Conservation (phyloP, 2,888 invertebrate species). For the Idaea aversata region DNA sequence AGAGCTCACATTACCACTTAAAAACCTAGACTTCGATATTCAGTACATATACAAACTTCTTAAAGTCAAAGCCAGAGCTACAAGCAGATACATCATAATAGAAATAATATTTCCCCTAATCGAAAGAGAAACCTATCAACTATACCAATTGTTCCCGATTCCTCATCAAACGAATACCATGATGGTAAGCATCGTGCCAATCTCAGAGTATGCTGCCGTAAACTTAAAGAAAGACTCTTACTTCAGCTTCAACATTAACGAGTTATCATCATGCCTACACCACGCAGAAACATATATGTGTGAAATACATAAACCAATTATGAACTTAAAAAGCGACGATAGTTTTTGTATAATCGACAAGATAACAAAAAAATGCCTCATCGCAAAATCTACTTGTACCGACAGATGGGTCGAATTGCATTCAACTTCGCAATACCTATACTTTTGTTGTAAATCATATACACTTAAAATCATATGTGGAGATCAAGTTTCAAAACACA, state of each 20-base stretch:
- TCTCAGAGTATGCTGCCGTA: neutral
- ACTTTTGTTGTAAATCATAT: too few species aligned
- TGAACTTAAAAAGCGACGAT: neutral
- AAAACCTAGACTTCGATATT: neutral
- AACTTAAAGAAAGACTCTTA: neutral
- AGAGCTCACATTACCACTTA: neutral
- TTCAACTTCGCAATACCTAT: too few species aligned
- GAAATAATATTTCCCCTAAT: neutral
- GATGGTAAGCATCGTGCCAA: neutral
- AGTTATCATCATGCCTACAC: neutral
- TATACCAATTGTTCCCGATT: neutral
- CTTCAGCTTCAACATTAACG: neutral
- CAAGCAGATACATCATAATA: neutral
- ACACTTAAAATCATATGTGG: too few species aligned
- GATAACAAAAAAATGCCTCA: neutral
- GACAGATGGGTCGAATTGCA: neutral
- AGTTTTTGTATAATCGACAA: neutral
- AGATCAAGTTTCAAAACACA: too few species aligned
- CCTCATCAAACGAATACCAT: neutral
- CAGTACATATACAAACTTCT: neutral
- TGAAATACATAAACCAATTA: neutral
- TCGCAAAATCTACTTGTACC: neutral
- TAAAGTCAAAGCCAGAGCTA: neutral
- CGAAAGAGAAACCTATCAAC: neutral
- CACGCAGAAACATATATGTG: neutral